Evolutionary conservation across 2,888 invertebrate genomes (phyloP).

Genomic region (Cosmorhoe ocellata): DNA sequence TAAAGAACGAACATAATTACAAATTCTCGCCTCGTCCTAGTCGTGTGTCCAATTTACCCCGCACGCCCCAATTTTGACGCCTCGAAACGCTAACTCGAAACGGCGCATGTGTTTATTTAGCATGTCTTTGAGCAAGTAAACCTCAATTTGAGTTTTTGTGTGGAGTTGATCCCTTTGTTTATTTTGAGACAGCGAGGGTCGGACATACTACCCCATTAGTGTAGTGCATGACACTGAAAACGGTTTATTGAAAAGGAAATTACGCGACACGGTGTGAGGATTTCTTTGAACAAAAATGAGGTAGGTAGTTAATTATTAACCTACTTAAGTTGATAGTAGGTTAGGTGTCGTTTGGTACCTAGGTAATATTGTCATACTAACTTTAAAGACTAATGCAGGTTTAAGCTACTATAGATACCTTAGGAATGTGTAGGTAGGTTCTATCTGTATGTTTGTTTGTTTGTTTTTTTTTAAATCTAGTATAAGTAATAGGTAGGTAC

Average conservation of each 20-base stretch:
- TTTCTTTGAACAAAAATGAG: constrained; percentile 6
- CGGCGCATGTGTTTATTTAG: constrained; percentile 15
- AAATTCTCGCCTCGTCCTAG: not conserved
- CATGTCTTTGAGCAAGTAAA: constrained; percentile 27
- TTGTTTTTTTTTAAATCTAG: too few relatives aligned
- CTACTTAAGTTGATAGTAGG: too few relatives aligned
- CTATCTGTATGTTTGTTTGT: not conserved
- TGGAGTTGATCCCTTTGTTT: constrained; percentile 56
- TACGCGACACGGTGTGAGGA: constrained; percentile 21
- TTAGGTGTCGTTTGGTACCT: too few relatives aligned
- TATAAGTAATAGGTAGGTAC: too few relatives aligned
- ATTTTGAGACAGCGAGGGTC: constrained; percentile 60
- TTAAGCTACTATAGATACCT: too few relatives aligned
- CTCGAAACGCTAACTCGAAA: constrained; percentile 16
- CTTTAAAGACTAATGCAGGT: too few relatives aligned
- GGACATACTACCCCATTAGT: constrained; percentile 50
- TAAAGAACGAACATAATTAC: not conserved
- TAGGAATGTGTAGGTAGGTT: too few relatives aligned
- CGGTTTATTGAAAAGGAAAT: constrained; percentile 46
- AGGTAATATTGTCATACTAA: too few relatives aligned
- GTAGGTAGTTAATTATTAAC: too few relatives aligned
- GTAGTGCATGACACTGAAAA: constrained; percentile 49
- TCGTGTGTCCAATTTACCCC: constrained; percentile 1
- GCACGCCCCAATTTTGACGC: not conserved
- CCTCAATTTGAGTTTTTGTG: constrained; percentile 43